Conservation (phyloP, 2,888 invertebrate genomes). For the Coremacera marginata region DNA sequence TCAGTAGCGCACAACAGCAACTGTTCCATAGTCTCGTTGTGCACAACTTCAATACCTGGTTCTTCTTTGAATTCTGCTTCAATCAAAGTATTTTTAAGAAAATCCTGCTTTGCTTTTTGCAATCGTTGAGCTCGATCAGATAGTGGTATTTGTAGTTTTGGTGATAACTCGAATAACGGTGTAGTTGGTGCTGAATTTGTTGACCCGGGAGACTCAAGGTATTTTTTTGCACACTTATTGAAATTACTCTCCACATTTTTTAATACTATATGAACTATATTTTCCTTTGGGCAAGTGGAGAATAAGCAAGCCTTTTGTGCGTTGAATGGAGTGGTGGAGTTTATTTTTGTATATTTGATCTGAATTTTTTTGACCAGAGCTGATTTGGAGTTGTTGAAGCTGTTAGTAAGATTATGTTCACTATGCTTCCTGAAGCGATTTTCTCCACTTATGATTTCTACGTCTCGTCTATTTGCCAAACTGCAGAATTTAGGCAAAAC, state of each 20-base stretch:
- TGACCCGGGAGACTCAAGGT: constrained; percentile 40
- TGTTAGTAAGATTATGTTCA: constrained; percentile 52
- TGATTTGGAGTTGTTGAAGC: constrained; percentile 53
- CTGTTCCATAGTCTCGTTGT: constrained; percentile 49
- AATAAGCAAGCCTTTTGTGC: constrained; percentile 14
- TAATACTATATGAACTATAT: constrained; percentile 64
- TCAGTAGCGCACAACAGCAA: constrained; percentile 74
- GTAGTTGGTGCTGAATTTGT: constrained; percentile 53
- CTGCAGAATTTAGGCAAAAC: constrained; percentile 38
- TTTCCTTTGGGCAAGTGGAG: constrained; percentile 62
- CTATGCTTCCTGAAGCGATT: constrained; percentile 65
- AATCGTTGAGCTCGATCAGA: constrained; percentile 74
- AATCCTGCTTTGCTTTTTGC: constrained; percentile 80
- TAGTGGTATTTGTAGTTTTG: constrained; percentile 60
- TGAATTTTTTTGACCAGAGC: constrained; percentile 59
- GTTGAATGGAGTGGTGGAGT: constrained; percentile 36
- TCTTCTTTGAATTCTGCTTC: constrained; percentile 51
- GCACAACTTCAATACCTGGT: constrained; percentile 48
- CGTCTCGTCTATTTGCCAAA: constrained; percentile 34
- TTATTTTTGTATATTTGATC: constrained; percentile 62
- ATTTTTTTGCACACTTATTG: not conserved
- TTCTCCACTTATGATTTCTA: constrained; percentile 47
- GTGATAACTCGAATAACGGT: constrained; percentile 47
- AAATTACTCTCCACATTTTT: constrained; percentile 58
- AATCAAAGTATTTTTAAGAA: constrained; percentile 70